A percentile compares a stretch with the other conserved stretches of the same genome.
Evolutionary conservation across 2,888 invertebrate species (phyloP).

Genomic region (Macrophya annulata): DNA sequence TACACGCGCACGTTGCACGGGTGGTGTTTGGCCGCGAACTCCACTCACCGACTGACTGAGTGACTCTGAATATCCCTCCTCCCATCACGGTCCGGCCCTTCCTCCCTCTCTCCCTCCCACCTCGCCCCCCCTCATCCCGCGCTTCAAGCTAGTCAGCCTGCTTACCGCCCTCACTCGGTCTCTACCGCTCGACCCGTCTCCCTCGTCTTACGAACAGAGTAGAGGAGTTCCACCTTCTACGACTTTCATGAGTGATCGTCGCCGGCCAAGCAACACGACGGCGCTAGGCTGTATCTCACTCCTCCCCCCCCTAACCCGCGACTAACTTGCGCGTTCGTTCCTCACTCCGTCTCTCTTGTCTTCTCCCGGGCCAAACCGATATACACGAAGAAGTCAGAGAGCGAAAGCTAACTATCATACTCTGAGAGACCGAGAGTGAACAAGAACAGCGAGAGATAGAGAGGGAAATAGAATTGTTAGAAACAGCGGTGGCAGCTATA

Average conservation of each 20-base stretch:
- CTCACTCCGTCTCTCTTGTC: not conserved
- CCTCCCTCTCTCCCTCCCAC: not conserved
- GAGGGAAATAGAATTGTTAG: not conserved
- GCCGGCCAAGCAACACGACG: constrained; percentile 30
- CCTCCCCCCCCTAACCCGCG: not conserved
- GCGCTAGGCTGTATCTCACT: not conserved
- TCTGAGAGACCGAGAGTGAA: constrained; percentile 6
- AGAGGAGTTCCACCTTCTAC: constrained; percentile 41
- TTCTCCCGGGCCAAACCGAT: not conserved
- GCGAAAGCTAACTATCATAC: constrained; percentile 17
- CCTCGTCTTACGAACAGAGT: constrained; percentile 18
- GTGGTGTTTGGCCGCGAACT: constrained; percentile 54
- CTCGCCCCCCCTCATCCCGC: not conserved
- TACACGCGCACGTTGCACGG: constrained; percentile 36
- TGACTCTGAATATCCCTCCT: constrained; percentile 54
- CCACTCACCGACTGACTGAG: constrained; percentile 56
- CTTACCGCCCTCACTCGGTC: not conserved
- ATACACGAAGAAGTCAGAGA: constrained; percentile 15
- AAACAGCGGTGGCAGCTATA: not conserved
- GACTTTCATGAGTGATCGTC: constrained; percentile 32
- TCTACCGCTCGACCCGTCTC: not conserved
- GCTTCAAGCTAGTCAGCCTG: not conserved
- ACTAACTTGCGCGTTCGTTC: not conserved
- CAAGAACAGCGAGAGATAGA: constrained; percentile 3
- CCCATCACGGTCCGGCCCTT: constrained; percentile 20